These are phyloP conservation scores for Onchidella celtica DNA, from an alignment of 2,888 invertebrate species.

Conservation along the genomic window DNA sequence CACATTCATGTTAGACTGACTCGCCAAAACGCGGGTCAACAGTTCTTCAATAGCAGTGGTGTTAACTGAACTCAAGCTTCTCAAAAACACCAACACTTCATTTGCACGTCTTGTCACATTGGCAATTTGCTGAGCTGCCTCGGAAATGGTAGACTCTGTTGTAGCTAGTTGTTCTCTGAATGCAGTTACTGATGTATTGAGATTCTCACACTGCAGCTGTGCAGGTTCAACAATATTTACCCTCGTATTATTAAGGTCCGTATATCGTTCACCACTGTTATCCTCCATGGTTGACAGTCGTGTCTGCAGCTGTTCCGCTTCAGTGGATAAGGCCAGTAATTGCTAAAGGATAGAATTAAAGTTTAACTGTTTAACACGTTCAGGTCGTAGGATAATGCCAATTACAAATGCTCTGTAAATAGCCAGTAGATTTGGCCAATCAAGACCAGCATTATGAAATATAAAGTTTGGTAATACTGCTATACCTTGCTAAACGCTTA, in stretches of 20 bases:
- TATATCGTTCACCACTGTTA: background rate
- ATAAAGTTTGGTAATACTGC: no score
- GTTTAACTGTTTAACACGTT: background rate
- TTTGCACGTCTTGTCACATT: conserved; percentile 26
- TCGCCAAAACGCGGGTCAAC: background rate
- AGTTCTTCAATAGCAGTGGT: background rate
- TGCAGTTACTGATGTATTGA: background rate
- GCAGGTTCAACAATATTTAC: conserved; percentile 20
- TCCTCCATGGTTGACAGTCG: background rate
- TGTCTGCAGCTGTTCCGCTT: background rate
- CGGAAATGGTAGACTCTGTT: background rate
- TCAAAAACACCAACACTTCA: background rate
- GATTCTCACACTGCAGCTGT: background rate
- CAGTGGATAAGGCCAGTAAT: background rate
- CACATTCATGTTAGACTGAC: background rate
- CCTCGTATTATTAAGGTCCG: background rate
- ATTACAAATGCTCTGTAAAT: background rate
- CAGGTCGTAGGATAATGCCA: no score
- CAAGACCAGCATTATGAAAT: no score
- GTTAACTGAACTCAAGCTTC: background rate
- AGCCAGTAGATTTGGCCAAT: no score
- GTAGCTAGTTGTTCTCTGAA: background rate
- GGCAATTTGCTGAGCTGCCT: background rate
- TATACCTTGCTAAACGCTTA: no score
- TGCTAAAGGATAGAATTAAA: conserved; percentile 1